These are phyloP conservation scores for Vanessa tameamea DNA, from an alignment of 1,140 invertebrate genomes.

Conservation along the genomic window DNA sequence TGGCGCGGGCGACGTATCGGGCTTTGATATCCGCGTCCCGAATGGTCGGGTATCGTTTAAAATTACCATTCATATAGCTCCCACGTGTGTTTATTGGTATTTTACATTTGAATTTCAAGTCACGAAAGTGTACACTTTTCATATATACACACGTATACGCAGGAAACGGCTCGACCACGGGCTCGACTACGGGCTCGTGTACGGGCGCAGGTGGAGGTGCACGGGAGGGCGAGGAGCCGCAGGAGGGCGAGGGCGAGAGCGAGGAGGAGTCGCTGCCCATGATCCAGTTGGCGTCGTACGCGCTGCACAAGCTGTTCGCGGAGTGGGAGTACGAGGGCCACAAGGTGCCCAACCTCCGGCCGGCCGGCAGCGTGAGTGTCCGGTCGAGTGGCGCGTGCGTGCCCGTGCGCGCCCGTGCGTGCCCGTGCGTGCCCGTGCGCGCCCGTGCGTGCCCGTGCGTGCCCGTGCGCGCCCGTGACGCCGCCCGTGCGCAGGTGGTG, in stretches of 20 bases:
- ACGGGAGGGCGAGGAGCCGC: neutral
- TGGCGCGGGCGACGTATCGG: no score
- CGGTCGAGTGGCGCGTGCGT: neutral
- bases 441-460: no score
- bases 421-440: neutral
- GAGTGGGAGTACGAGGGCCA: constrained; percentile 88
- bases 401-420: neutral
- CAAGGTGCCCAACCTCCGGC: constrained; percentile 82
- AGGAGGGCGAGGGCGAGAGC: constrained; percentile 12
- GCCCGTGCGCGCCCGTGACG: neutral
- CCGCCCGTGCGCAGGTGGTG: constrained; percentile 1
- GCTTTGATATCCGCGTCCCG: neutral
- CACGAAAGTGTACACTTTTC: no score
- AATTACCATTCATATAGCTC: no score
- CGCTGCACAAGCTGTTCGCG: constrained; percentile 87
- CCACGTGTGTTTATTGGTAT: no score
- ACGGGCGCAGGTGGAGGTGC: no score
- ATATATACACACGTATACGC: no score
- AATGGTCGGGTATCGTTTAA: no score
- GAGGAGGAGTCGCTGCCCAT: constrained; percentile 83
- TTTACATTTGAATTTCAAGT: no score
- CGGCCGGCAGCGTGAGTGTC: constrained; percentile 51
- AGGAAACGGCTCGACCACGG: no score
- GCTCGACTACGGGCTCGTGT: no score
- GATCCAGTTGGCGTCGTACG: constrained; percentile 88